These are phyloP conservation scores for Thamnophis sirtalis DNA, from an alignment of 2,113 vertebrate genomes.

Conservation along the genomic window DNA sequence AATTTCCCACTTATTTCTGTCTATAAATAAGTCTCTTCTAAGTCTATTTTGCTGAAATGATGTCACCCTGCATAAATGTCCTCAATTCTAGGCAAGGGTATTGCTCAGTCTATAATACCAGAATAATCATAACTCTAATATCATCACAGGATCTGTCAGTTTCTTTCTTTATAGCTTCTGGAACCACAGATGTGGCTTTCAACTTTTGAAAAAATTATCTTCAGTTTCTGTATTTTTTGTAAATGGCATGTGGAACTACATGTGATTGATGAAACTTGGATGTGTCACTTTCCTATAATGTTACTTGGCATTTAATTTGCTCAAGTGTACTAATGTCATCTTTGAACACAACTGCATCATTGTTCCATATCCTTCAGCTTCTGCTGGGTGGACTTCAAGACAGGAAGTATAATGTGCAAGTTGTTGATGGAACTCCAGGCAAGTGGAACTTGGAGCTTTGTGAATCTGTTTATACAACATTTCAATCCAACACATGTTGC, in stretches of 20 bases:
- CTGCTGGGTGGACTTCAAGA: not conserved
- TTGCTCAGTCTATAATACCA: not conserved
- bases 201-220: not conserved
- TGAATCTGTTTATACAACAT: not conserved
- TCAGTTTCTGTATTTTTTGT: not conserved
- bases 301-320: not conserved
- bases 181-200: not conserved
- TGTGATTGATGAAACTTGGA: not conserved
- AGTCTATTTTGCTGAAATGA: not conserved
- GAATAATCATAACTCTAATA: not conserved
- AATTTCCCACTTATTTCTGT: not conserved
- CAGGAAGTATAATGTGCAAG: not conserved
- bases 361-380: not conserved
- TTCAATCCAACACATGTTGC: not conserved
- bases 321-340: not conserved
- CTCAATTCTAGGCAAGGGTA: not conserved
- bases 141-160: not conserved
- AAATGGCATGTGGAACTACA: not conserved
- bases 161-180: not conserved
- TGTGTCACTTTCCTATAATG: not conserved
- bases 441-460: not conserved
- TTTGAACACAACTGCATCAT: not conserved
- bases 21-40: not conserved
- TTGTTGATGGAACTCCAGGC: not conserved
- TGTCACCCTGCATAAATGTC: not conserved